These are phyloP conservation scores for Potamilus streckersoni DNA, from an alignment of 1,140 invertebrate genomes.

Conservation along the genomic window DNA sequence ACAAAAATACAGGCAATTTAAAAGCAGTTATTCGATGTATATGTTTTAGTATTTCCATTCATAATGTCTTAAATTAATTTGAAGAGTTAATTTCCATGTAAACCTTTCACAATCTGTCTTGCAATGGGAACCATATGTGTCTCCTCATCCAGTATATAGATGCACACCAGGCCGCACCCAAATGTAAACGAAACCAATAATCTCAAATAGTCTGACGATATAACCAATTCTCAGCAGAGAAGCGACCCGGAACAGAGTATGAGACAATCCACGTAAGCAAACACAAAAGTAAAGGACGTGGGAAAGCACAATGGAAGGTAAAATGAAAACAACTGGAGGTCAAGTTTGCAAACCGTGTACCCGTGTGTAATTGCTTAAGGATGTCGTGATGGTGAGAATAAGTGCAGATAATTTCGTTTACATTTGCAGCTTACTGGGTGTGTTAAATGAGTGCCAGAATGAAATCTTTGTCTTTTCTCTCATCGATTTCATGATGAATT, in stretches of 20 bases:
- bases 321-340: conserved; percentile 62
- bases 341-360: conserved; percentile 62
- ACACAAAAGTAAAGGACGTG: conserved; percentile 45
- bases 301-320: conserved; percentile 55
- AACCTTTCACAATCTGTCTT: conserved; percentile 18
- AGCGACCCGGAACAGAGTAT: background rate
- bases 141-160: conserved; percentile 24
- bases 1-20: too few relatives aligned
- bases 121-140: conserved; percentile 19
- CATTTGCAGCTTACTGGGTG: background rate
- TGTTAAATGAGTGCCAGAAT: background rate
- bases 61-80: too few relatives aligned
- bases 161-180: background rate
- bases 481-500: too few relatives aligned
- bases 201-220: background rate
- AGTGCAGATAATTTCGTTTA: conserved; percentile 10
- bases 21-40: too few relatives aligned
- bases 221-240: conserved; percentile 1
- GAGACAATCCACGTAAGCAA: conserved; percentile 42
- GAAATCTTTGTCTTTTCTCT: too few relatives aligned
- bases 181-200: background rate
- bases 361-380: conserved; percentile 30
- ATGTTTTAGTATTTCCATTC: too few relatives aligned
- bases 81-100: conserved; percentile 4
- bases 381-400: conserved; percentile 8